phyloP scores from a whole-genome alignment of 2,113 vertebrate species.

The Sinosuthora webbiana region DNA sequence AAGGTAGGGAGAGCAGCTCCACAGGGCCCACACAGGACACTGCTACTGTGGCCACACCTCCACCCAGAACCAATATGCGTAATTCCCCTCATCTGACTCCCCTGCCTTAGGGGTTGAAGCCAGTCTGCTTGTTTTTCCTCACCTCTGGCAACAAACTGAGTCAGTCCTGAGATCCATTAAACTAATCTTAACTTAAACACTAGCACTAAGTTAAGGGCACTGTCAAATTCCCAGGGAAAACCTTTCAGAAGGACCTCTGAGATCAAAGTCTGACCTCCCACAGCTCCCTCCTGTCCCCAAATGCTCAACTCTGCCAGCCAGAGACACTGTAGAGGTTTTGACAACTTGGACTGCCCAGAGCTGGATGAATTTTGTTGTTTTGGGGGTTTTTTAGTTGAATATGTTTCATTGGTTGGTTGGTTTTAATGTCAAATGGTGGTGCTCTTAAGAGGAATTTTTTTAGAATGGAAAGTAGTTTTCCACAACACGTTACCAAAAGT shows the following conservation, averaged over 20 bases:
- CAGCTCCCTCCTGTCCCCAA: background rate
- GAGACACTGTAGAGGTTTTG: background rate
- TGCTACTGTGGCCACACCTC: rapidly evolving
- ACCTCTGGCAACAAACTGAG: rapidly evolving
- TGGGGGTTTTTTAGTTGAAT: background rate
- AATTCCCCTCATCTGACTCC: background rate
- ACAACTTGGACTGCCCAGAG: background rate
- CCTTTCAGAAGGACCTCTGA: background rate
- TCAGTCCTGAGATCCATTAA: background rate
- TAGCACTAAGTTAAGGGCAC: background rate
- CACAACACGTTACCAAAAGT: rapidly evolving
- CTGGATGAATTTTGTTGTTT: background rate
- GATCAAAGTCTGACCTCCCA: background rate
- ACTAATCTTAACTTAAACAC: background rate
- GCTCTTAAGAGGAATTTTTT: background rate
- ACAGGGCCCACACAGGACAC: background rate
- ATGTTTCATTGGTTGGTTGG: background rate
- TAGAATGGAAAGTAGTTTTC: background rate
- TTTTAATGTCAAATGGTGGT: background rate
- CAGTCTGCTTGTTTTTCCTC: background rate
- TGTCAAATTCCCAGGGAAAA: background rate
- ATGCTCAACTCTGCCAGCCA: background rate
- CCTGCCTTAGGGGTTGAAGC: background rate
- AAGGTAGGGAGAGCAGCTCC: background rate
- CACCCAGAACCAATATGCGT: rapidly evolving